Evolutionary conservation across 2,888 invertebrate species (phyloP).

Genomic region (Caenorhabditis doughertyi): DNA sequence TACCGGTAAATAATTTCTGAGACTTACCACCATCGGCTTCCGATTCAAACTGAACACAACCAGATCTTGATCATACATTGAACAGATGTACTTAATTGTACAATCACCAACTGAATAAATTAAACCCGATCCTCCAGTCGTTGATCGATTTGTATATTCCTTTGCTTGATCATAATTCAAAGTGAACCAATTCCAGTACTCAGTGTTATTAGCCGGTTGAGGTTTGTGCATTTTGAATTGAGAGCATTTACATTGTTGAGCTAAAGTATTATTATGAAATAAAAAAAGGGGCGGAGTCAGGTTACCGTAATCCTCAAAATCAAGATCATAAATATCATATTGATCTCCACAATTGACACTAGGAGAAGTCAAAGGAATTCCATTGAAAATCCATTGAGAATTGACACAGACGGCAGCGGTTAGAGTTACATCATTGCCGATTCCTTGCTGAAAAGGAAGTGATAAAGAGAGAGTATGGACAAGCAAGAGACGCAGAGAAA

Average conservation of each 20-base stretch:
- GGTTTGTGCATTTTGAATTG: too few relatives aligned
- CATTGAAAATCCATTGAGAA: neutral
- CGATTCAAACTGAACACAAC: slow-evolving; percentile 8
- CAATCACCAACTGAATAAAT: neutral
- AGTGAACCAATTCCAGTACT: too few relatives aligned
- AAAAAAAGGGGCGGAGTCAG: neutral
- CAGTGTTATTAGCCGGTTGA: too few relatives aligned
- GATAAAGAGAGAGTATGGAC: too few relatives aligned
- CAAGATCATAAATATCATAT: neutral
- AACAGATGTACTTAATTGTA: neutral
- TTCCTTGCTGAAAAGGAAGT: slow-evolving; percentile 11
- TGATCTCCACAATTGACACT: neutral
- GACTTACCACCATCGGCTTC: neutral
- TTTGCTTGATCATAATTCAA: neutral
- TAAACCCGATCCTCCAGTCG: neutral
- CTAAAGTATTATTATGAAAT: too few relatives aligned
- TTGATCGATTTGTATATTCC: neutral
- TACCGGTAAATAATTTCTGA: neutral
- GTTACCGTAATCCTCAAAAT: neutral
- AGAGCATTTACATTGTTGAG: too few relatives aligned
- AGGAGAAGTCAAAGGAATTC: neutral
- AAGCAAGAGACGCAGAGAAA: too few relatives aligned
- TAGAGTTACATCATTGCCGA: neutral
- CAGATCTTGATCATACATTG: neutral
- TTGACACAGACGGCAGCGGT: neutral